Evolutionary conservation across 2,113 vertebrate species (phyloP), one percentile per base, ranked within the genome.

Genomic region (Pleuronectes platessa): DNA sequence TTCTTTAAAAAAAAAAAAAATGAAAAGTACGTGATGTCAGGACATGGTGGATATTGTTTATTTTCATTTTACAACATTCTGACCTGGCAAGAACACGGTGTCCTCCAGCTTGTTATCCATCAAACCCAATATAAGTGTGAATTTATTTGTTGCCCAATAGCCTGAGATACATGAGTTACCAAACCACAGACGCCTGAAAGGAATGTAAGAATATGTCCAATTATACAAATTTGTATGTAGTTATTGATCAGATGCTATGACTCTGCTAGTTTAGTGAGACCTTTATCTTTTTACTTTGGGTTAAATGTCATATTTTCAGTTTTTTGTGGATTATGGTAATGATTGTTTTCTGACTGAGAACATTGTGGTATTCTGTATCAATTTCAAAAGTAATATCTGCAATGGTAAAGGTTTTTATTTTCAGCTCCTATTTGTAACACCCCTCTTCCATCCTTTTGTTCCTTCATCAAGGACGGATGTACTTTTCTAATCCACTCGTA

Each of bases 51-150:
- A 35, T 24, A 61, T 11, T 5, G 55, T 24, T 24, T 55, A 23
- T 9, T 37, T 81, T 78, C 42, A 63, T 69, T 35, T 13, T 59
- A 59, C 24, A 17, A 37, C 51, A 15, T 64, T 31, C 24, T 77
- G 20, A 62, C 1, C n/a, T 14, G 4, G 45, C 37, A 54, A 79
- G 20, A 60, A 14, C 31, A 31, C 12, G 21, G 13, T 56, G 21
- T 49, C 55, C 37, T 37, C 11, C 15, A 56, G 26, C 23, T 49
- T 23, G 27, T 70, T 55, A 56, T 15, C n/a, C n/a, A 40, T 23
- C 23, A 74, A 66, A 23, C 11, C 0, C 31, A 18, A 17, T 13
- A 35, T 1, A 58, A 17, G 2, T 15, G 56, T 61, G 55, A 37
- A 49, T 62, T 4, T 5, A 24, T 76, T 47, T 54, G 5, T 15